A percentile compares a stretch with the other conserved stretches of the same genome.
Evolutionary conservation across 1,140 invertebrate genomes (phyloP).

Genomic region (Drosophila pseudoobscura): DNA sequence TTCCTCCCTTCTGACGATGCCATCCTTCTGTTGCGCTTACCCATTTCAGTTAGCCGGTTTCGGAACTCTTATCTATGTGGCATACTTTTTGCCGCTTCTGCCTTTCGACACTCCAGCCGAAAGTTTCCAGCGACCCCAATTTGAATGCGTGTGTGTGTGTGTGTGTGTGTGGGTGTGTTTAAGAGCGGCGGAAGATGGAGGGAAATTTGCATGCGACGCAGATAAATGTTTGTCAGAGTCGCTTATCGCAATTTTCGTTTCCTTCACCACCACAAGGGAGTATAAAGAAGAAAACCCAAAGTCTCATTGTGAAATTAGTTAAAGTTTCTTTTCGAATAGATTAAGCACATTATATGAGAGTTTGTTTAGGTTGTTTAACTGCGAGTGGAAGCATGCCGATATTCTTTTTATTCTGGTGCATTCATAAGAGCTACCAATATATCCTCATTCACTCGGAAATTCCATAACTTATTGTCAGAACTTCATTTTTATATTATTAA

Average conservation of each 20-base stretch:
- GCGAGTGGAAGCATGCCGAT: too few species aligned
- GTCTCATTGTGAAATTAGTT: conserved; percentile 36
- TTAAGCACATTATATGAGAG: conserved; percentile 8
- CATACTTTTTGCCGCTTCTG: conserved; percentile 54
- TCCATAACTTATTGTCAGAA: not conserved
- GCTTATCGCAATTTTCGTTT: conserved; percentile 48
- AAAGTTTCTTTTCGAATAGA: conserved; percentile 21
- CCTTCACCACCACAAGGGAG: not conserved
- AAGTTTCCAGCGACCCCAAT: conserved; percentile 35
- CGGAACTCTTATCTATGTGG: conserved; percentile 61
- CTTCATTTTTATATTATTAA: conserved; percentile 24
- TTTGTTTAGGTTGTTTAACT: too few species aligned
- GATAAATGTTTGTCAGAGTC: conserved; percentile 60
- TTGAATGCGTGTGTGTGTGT: conserved; percentile 7
- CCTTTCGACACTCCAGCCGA: conserved; percentile 54
- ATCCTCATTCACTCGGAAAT: not conserved
- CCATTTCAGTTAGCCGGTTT: conserved; percentile 47
- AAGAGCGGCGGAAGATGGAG: not conserved
- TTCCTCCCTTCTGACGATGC: not conserved
- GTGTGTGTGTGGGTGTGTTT: conserved; percentile 17
- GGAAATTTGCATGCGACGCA: conserved; percentile 57
- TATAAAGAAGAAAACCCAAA: conserved; percentile 4
- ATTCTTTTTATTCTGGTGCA: not conserved
- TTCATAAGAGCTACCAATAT: not conserved
- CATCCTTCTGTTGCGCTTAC: conserved; percentile 20